Percentiles rank a stretch among this genome's conserved stretches.
Evolutionary conservation across 1,140 invertebrate genomes (phyloP).

Genomic region (Heliothis virescens): DNA sequence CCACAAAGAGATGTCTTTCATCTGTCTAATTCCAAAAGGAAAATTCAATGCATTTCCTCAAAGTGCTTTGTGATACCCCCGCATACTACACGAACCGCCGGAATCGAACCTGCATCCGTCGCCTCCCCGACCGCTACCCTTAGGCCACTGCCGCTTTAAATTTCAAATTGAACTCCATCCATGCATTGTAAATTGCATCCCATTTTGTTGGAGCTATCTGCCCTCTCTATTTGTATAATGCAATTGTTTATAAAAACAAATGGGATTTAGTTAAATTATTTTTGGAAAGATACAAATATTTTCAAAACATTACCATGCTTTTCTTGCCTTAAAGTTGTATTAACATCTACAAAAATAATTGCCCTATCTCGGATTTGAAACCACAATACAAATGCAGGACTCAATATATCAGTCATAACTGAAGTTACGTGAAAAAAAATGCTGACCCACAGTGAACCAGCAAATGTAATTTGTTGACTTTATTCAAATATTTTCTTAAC

Average conservation of each 20-base stretch:
- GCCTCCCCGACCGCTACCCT: conserved; percentile 7
- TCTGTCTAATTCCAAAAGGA: background rate
- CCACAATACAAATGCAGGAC: too few species aligned
- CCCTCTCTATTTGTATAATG: background rate
- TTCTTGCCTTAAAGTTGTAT: too few species aligned
- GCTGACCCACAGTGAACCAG: background rate
- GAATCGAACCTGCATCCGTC: conserved; percentile 31
- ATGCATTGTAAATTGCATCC: conserved; percentile 38
- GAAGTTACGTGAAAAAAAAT: background rate
- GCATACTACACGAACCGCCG: background rate
- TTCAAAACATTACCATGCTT: background rate
- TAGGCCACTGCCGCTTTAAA: conserved; percentile 34
- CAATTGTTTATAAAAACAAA: conserved; percentile 32
- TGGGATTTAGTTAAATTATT: background rate
- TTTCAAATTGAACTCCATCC: conserved; percentile 29
- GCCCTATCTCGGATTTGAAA: too few species aligned
- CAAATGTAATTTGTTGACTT: background rate
- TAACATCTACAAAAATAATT: too few species aligned
- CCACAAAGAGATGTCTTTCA: background rate
- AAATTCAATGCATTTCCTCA: background rate
- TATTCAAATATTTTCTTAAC: background rate
- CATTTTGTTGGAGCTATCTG: background rate
- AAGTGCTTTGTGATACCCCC: background rate
- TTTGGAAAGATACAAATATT: background rate
- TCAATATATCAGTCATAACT: too few species aligned